Conservation (phyloP, 2,797 vertebrate genomes). For the Brachyrhaphis roseni region DNA sequence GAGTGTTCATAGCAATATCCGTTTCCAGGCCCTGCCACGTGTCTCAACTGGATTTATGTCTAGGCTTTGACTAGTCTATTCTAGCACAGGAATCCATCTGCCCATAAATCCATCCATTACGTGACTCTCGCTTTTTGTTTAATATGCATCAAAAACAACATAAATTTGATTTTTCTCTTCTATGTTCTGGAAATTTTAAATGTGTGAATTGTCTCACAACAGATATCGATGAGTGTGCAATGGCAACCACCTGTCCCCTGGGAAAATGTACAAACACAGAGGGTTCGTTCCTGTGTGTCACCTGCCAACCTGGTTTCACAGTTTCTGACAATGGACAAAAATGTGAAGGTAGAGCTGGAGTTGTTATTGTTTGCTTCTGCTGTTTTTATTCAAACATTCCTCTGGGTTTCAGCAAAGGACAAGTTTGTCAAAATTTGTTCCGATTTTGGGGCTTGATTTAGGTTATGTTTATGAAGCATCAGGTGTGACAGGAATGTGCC, state of each 20-base stretch:
- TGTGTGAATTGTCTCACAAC: constrained; percentile 37
- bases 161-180: neutral
- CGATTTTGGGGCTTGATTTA: constrained; percentile 71
- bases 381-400: constrained; percentile 27
- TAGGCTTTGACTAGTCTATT: neutral
- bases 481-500: constrained; percentile 71
- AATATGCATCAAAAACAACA: neutral
- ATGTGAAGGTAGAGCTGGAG: constrained; percentile 69
- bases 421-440: constrained; percentile 31
- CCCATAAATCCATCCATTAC: neutral
- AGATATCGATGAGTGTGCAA: constrained; percentile 81
- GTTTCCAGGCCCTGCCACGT: too few species aligned
- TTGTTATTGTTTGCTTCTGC: constrained; percentile 22
- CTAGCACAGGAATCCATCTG: neutral
- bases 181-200: constrained; percentile 19
- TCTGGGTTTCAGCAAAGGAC: constrained; percentile 8
- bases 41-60: neutral
- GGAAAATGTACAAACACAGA: constrained; percentile 86
- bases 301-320: constrained; percentile 80
- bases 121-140: neutral
- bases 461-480: constrained; percentile 76
- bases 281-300: constrained; percentile 84
- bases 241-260: constrained; percentile 76
- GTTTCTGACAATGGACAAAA: constrained; percentile 80
- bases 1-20: neutral